These are phyloP conservation scores for Oasisia sp. DNA, from an alignment of 2,888 invertebrate genomes.

Conservation along the genomic window DNA sequence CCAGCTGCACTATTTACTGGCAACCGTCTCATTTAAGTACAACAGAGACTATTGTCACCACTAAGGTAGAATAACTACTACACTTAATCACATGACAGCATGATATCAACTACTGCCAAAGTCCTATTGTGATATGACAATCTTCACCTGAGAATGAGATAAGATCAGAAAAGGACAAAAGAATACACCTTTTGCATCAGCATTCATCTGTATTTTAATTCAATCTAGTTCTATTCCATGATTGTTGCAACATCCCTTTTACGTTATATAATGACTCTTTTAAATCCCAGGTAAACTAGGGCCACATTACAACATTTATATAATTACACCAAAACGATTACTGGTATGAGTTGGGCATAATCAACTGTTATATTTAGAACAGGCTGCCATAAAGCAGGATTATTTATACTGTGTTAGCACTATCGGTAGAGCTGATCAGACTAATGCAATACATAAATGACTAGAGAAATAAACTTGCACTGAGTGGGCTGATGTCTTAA, in stretches of 20 bases:
- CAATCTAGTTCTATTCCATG: neutral
- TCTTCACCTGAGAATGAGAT: neutral
- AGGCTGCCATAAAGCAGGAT: neutral
- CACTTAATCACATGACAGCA: neutral
- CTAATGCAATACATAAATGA: neutral
- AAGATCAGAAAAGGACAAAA: neutral
- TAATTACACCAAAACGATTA: no score
- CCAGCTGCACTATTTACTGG: neutral
- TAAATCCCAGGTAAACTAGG: no score
- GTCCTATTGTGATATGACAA: neutral
- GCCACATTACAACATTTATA: no score
- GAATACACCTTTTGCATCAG: neutral
- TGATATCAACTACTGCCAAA: neutral
- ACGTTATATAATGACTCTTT: neutral
- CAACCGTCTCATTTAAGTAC: neutral
- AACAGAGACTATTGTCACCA: neutral
- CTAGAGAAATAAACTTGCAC: neutral
- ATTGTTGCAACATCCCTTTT: neutral
- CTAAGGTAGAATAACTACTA: neutral
- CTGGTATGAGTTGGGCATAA: no score
- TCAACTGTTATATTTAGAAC: no score
- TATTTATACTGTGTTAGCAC: neutral
- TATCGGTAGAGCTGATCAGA: neutral
- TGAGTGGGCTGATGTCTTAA: constrained; percentile 17
- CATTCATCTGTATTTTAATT: neutral